Evolutionary conservation across 2,113 vertebrate species (phyloP).

Genomic region (Scalopus aquaticus): DNA sequence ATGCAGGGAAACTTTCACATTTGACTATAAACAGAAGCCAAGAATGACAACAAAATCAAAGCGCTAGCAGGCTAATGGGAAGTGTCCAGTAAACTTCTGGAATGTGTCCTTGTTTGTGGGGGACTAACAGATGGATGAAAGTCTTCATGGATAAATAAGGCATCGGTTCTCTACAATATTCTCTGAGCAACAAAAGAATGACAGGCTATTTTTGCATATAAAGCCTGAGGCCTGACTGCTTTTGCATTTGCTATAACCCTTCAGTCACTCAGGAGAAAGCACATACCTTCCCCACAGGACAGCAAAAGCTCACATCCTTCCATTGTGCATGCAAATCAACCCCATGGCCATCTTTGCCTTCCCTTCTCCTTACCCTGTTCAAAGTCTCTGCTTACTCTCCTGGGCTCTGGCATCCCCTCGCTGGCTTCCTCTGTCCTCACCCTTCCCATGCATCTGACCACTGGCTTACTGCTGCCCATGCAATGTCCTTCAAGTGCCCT

Average conservation of each 20-base stretch:
- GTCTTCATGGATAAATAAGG: not conserved
- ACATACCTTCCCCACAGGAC: not conserved
- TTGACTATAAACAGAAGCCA: constrained; percentile 39
- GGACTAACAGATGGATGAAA: not conserved
- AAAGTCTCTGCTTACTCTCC: not conserved
- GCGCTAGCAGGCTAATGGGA: not conserved
- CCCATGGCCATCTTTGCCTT: not conserved
- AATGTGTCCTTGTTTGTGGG: constrained; percentile 5
- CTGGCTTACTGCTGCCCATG: not conserved
- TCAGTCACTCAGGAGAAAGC: not conserved
- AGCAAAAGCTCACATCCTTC: not conserved
- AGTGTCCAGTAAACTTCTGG: not conserved
- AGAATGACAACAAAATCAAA: constrained; percentile 39
- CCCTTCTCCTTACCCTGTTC: not conserved
- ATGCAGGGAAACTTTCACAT: not conserved
- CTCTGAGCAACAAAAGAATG: not conserved
- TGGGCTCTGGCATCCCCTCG: not conserved
- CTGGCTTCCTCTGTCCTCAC: not conserved
- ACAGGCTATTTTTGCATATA: not conserved
- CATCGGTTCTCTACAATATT: not conserved
- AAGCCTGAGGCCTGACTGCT: not conserved
- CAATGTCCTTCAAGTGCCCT: not conserved
- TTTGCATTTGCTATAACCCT: not conserved
- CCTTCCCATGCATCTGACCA: not conserved
- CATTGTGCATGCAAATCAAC: not conserved